Conservation (phyloP, 2,888 invertebrate genomes). For the Syrista parreyssii region DNA sequence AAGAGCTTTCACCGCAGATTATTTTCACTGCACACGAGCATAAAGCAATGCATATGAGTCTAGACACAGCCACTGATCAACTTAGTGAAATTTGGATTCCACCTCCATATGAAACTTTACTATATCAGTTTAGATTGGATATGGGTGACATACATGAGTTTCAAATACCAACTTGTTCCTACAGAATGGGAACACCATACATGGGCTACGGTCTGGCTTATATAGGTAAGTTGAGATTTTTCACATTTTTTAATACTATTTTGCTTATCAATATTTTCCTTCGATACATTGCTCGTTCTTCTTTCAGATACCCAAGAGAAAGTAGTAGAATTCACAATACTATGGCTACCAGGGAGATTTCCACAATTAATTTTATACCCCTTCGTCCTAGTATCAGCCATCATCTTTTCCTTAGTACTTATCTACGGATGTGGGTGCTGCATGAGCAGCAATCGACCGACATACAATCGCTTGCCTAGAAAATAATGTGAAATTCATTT, state of each 20-base stretch:
- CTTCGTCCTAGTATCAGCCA: conserved; percentile 54
- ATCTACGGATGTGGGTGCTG: conserved; percentile 46
- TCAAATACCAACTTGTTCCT: conserved; percentile 93
- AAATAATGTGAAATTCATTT: background rate
- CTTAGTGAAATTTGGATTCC: conserved; percentile 57
- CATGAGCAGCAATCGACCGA: conserved; percentile 38
- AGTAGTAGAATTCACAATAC: conserved; percentile 76
- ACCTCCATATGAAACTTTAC: conserved; percentile 57
- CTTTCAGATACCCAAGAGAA: conserved; percentile 73
- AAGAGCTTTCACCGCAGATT: conserved; percentile 75
- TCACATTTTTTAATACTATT: conserved; percentile 2
- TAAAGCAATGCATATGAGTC: conserved; percentile 71
- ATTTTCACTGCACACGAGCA: conserved; percentile 79
- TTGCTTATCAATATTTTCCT: background rate
- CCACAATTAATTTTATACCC: conserved; percentile 72
- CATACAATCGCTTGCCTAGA: conserved; percentile 50
- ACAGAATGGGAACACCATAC: conserved; percentile 90
- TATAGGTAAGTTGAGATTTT: conserved; percentile 71
- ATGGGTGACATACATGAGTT: conserved; percentile 75
- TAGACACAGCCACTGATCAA: conserved; percentile 60
- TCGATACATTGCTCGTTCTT: background rate
- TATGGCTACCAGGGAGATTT: conserved; percentile 83
- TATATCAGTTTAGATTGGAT: conserved; percentile 66
- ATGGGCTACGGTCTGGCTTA: conserved; percentile 90
- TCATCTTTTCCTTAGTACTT: conserved; percentile 44